Base-by-base conservation (phyloP, 2,113 vertebrate species). In the Poecilia latipinna region DNA sequence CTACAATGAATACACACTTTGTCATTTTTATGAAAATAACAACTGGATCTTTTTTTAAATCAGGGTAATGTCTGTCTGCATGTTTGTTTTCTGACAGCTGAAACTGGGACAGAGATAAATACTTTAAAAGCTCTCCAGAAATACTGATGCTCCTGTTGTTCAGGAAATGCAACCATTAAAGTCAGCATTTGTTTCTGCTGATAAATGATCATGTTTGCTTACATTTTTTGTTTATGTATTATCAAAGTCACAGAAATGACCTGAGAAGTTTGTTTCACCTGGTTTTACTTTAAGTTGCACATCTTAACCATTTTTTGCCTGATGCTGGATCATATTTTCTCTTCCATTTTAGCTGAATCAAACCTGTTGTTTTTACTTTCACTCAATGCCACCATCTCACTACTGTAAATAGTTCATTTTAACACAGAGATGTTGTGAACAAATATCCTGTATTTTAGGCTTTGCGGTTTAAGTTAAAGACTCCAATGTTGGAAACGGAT, bases 11-110 rank as follows among this genome's bases (percentile, higher is more conserved):
- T 79, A 64, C n/a, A 67, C 32, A 83, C 71, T 79, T 82, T 81
- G 61, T 33, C 48, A 60, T 70, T 86, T 84, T 76, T 74, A 79
- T 75, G 39, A 75, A 69, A 78, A 62, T 71, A 71, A 64, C 65
- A 71, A 64, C 65, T 75, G 48, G 77, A 72, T 68, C 57, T 83
- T 17, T 19, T 85, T 61, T 76, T 57, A 57, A 74, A 73, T 72
- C 65, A 57, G 80, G 69, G 73, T 74, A 57, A 61, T 57, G 77
- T 88, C 82, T 90, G 62, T 86, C 80, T 79, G 83, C 85, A 85
- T 74, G 87, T 71, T 77, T 22, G 37, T 74, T 78, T 31, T 32
- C 1, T 51, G 28, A 26, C 6, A 61, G 28, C 44, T 48, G 15
- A 39, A 35, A 54, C 35, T 31, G 1, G 24, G 44, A 68, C 66